Percentiles rank a stretch among this genome's conserved stretches.
phyloP scores from a whole-genome alignment of 92 coral and sea anemone genomes.

The Muricea muricata region DNA sequence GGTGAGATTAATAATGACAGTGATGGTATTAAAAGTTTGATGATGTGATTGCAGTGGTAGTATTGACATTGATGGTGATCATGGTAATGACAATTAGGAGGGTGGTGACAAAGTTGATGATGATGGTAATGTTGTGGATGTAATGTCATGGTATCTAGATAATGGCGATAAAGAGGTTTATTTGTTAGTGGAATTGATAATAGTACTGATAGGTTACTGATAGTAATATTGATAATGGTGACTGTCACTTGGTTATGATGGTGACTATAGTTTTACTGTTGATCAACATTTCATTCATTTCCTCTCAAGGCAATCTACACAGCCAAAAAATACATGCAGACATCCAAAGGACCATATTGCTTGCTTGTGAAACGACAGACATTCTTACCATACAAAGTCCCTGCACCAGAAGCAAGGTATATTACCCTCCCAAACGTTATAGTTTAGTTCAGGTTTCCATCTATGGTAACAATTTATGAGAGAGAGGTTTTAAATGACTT shows the following conservation, averaged over 20 bases:
- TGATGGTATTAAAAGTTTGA: no score
- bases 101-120: no score
- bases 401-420: slow-evolving; percentile 72
- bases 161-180: no score
- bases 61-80: no score
- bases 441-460: not conserved
- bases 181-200: no score
- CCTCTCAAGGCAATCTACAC: slow-evolving; percentile 87
- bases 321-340: slow-evolving; percentile 97
- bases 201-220: no score
- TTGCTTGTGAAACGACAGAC: slow-evolving; percentile 89
- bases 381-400: slow-evolving; percentile 87
- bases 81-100: no score
- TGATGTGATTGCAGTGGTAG: no score
- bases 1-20: not conserved
- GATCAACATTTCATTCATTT: not conserved
- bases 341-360: slow-evolving; percentile 96
- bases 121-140: no score
- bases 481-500: no score
- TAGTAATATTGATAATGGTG: not conserved
- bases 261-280: not conserved
- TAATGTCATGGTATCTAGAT: no score
- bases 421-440: not conserved
- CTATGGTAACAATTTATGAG: not conserved
- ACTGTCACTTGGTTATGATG: not conserved